phyloP scores from a whole-genome alignment of 2,888 invertebrate genomes.

The Acrobasis suavella region DNA sequence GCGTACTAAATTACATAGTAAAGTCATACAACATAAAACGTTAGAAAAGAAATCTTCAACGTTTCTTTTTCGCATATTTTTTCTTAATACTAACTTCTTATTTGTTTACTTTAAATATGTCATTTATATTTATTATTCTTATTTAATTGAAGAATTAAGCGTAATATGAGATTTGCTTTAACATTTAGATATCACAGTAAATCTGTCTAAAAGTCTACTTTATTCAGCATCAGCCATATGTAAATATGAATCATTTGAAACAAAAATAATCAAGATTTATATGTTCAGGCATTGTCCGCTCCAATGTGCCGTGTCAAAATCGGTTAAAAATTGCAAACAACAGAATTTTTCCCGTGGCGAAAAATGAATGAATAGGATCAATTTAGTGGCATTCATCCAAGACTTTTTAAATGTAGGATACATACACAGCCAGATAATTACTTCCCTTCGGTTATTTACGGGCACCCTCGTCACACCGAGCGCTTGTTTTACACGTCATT shows the following conservation, averaged over 20 bases:
- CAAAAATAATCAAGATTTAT: slow-evolving; percentile 5
- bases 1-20: too few species aligned
- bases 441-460: slow-evolving; percentile 47
- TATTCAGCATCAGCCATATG: background rate
- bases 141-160: too few species aligned
- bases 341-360: background rate
- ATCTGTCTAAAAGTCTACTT: background rate
- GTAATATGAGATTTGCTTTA: too few species aligned
- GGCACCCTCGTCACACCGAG: slow-evolving; percentile 43
- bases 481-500: slow-evolving; percentile 79
- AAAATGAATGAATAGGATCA: slow-evolving; percentile 21
- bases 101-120: too few species aligned
- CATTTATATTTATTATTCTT: too few species aligned
- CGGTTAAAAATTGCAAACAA: background rate
- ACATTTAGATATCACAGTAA: too few species aligned
- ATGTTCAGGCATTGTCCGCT: background rate
- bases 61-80: too few species aligned
- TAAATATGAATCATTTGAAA: slow-evolving; percentile 1
- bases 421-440: slow-evolving; percentile 65
- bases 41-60: too few species aligned
- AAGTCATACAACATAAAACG: too few species aligned
- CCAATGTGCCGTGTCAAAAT: slow-evolving; percentile 1
- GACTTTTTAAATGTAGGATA: slow-evolving; percentile 44
- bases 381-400: slow-evolving; percentile 32
- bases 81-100: too few species aligned